A percentile compares a stretch with the other conserved stretches of the same genome.
Conservation (phyloP, 1,140 invertebrate genomes). For the Rhynchophorus ferrugineus region DNA sequence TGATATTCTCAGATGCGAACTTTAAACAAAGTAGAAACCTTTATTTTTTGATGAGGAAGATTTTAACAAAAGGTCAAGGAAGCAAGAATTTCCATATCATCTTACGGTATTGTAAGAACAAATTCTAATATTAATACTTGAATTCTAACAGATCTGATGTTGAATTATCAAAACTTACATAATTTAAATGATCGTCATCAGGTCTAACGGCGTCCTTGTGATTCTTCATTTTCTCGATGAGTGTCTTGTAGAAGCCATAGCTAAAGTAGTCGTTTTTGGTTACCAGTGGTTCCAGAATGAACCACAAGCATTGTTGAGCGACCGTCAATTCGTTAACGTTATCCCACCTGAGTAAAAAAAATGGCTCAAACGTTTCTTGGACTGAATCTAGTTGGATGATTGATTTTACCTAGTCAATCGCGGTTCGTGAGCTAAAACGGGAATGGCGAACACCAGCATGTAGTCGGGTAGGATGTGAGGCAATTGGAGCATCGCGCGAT, state of each 20-base stretch:
- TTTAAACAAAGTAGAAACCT: too few species aligned
- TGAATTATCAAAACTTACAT: too few species aligned
- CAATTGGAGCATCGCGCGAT: slow-evolving; percentile 59
- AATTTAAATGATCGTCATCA: slow-evolving; percentile 72
- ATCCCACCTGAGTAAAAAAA: slow-evolving; percentile 53
- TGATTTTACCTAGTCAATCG: slow-evolving; percentile 49
- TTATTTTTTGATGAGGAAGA: too few species aligned
- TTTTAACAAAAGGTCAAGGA: too few species aligned
- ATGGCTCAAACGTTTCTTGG: background rate
- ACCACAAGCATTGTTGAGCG: slow-evolving; percentile 83
- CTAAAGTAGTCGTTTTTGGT: slow-evolving; percentile 90
- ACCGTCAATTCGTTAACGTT: slow-evolving; percentile 67
- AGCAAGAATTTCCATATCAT: too few species aligned
- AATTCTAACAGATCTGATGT: too few species aligned
- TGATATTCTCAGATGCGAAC: too few species aligned
- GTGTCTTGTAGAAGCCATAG: slow-evolving; percentile 90
- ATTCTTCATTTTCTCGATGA: slow-evolving; percentile 87
- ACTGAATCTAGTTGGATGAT: background rate
- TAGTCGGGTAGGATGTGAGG: slow-evolving; percentile 92
- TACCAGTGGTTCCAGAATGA: slow-evolving; percentile 88
- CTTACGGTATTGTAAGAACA: too few species aligned
- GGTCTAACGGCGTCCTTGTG: slow-evolving; percentile 82
- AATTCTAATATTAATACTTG: too few species aligned
- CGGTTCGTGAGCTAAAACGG: slow-evolving; percentile 86
- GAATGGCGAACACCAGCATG: slow-evolving; percentile 90